phyloP scores from a whole-genome alignment of 2,113 vertebrate species.

The Cynoglossus semilaevis region DNA sequence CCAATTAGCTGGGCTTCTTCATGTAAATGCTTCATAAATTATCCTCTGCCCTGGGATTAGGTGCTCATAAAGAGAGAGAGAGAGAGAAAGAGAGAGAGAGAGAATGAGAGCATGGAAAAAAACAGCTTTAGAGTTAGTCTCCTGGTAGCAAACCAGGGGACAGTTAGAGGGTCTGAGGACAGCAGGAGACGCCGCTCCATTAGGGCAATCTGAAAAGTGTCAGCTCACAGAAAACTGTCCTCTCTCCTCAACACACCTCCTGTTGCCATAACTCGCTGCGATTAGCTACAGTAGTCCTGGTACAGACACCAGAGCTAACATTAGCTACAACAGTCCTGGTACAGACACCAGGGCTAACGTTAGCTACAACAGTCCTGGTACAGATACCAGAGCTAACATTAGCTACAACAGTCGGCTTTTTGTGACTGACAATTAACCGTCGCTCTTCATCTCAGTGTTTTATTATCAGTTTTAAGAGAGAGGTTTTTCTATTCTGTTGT shows the following conservation, averaged over 20 bases:
- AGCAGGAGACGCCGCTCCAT: conserved; percentile 19
- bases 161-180: conserved; percentile 34
- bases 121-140: conserved; percentile 84
- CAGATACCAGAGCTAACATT: no score
- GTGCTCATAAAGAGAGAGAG: conserved; percentile 93
- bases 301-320: no score
- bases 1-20: conserved; percentile 99
- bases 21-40: conserved; percentile 99
- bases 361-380: no score
- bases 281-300: no score
- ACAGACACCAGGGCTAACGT: no score
- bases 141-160: conserved; percentile 87
- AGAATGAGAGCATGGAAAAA: conserved; percentile 89
- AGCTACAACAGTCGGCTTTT: no score
- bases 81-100: conserved; percentile 80
- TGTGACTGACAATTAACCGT: no score
- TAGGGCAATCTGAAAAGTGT: conserved; percentile 28
- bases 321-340: no score
- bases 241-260: conserved; percentile 18
- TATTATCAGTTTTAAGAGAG: neutral
- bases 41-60: conserved; percentile 95
- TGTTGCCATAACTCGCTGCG: neutral
- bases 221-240: conserved; percentile 22
- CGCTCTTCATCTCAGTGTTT: no score
- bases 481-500: conserved; percentile 44